Percentiles rank a stretch among this genome's conserved stretches.
phyloP scores from a whole-genome alignment of 2,113 vertebrate genomes.

The Gorilla gorilla region DNA sequence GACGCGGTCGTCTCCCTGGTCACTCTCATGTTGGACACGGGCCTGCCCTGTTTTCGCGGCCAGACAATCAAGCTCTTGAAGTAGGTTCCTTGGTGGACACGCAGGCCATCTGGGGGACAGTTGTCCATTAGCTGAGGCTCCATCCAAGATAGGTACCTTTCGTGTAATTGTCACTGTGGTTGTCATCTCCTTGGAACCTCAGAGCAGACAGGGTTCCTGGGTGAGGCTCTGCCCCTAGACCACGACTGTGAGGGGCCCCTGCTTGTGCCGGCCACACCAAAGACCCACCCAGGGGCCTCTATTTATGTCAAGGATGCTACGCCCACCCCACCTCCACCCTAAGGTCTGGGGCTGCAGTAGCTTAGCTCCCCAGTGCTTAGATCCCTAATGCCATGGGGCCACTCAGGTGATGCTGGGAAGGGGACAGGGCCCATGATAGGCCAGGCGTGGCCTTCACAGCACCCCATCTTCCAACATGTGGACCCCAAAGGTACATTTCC shows the following conservation, averaged over 20 bases:
- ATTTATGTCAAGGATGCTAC: background rate
- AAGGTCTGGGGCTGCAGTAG: background rate
- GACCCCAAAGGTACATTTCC: background rate
- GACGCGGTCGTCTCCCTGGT: constrained; percentile 97
- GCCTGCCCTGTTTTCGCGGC: constrained; percentile 96
- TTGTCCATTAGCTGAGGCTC: background rate
- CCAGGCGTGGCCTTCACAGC: background rate
- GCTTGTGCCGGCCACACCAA: background rate
- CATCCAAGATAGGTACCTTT: background rate
- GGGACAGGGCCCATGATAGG: background rate
- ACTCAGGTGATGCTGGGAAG: background rate
- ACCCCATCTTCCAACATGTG: background rate
- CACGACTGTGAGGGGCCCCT: rapidly evolving
- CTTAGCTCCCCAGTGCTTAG: background rate
- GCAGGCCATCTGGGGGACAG: background rate
- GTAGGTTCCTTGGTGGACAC: constrained; percentile 84
- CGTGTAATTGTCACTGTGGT: background rate
- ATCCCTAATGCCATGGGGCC: background rate
- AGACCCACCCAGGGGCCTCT: background rate
- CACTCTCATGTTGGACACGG: constrained; percentile 94
- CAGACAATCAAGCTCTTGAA: constrained; percentile 98
- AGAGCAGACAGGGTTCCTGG: background rate
- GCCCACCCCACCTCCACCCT: background rate
- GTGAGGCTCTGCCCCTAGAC: background rate
- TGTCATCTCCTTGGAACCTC: background rate